phyloP scores from a whole-genome alignment of 1,140 invertebrate species.

The Grapholita molesta region DNA sequence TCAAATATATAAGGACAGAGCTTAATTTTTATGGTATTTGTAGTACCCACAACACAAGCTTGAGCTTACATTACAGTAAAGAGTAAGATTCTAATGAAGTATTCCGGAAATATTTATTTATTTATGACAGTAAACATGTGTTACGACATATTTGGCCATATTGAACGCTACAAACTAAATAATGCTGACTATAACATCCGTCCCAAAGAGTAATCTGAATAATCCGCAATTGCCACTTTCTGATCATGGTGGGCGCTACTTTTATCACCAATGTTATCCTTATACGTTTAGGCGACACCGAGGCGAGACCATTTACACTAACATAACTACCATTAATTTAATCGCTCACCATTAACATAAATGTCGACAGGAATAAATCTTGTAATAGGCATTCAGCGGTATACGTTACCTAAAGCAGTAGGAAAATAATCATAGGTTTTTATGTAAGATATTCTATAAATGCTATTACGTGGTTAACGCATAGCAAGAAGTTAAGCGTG shows the following conservation, averaged over 20 bases:
- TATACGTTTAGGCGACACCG: conserved; percentile 23
- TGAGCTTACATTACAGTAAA: too few relatives aligned
- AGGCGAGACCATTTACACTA: conserved; percentile 22
- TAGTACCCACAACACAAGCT: too few relatives aligned
- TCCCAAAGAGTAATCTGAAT: neutral
- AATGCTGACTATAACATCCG: too few relatives aligned
- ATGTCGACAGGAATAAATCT: conserved; percentile 24
- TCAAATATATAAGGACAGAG: too few relatives aligned
- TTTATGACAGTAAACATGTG: too few relatives aligned
- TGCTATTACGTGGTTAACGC: neutral
- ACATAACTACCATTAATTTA: conserved; percentile 23
- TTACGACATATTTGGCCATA: too few relatives aligned
- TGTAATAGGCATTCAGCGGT: neutral
- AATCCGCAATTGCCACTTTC: neutral
- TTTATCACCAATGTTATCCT: conserved; percentile 23
- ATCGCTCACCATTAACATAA: conserved; percentile 31
- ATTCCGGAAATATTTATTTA: too few relatives aligned
- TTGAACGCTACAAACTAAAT: too few relatives aligned
- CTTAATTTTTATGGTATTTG: too few relatives aligned
- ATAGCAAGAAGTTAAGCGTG: neutral
- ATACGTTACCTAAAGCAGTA: neutral
- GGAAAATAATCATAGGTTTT: neutral
- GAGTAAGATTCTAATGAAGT: too few relatives aligned
- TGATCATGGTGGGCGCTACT: conserved; percentile 25
- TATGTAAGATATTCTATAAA: neutral